Evolutionary conservation across 2,888 invertebrate genomes (phyloP), one percentile per base, ranked within the genome.

Genomic region (Ligdia adustata): DNA sequence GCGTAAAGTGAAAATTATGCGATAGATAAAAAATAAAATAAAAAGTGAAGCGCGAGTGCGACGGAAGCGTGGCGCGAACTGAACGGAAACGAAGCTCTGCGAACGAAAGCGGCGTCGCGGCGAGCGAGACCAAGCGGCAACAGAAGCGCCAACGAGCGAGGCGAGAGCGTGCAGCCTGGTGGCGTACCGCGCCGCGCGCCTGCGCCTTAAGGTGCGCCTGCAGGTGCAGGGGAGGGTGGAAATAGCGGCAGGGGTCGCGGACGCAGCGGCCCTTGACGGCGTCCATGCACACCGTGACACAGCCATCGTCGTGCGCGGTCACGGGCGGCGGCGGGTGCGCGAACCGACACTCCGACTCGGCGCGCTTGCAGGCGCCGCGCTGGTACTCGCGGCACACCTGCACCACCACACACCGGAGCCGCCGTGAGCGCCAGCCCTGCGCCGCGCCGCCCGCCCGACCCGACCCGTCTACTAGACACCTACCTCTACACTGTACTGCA

Each of bases 261-360:
- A 96, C 95, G 95, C 98, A 98, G 95, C 97, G 96, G 94, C 97
- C 97, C 95, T 97, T 97, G 94, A 98, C 96, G 94, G 97, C 98
- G 95, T 98, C 98, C 98, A 98, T 98, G 97, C 98, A 98, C 94
- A 98, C 98, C 93, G 98, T 98, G 94, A 98, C 98, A 92, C 97
- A 96, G 95, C 98, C 98, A 95, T 98, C 98, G 92, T 96, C 96
- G 93, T 97, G 97, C 93, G 97, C 95, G 92, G 95, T 95, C 92
- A 98, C 97, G 92, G 96, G 95, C 92, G 97, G 95, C 93, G 97
- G 95, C 93, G 98, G 98, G 94, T 98, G 98, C 93, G 98, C 98
- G 95, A 96, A 98, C 93, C 98, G 97, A 95, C 98, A 98, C 94
- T 98, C 98, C 90, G 95, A 94, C 93, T 97, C 97, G 90, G 96